Base-by-base conservation (phyloP, 2,113 vertebrate genomes). In the Speoplatyrhinus poulsoni region DNA sequence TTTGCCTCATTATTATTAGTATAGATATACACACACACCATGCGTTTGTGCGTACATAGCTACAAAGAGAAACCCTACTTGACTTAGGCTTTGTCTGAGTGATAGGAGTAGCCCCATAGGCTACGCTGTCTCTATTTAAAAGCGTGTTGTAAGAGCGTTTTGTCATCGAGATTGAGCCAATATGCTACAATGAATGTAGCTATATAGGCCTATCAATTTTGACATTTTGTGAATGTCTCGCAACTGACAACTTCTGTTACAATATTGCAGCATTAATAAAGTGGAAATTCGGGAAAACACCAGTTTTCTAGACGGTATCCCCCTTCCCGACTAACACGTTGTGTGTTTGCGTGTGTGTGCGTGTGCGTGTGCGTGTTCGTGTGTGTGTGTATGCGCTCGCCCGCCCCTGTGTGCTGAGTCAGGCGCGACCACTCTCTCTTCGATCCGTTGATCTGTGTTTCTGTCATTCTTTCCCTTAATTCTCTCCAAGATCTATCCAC, bases 321-420 rank as follows among this genome's bases (percentile, higher is more conserved):
- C 49, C 6, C 13, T 15, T 5, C 33, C 4, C n/a, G 12, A 12
- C 19, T 26, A 10, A 53, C 53, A 73, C 48, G 76, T 15, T 71
- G 36, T 47, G 48, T 61, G 64, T 8, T 12, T 62, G n/a, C 46
- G 15, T 62, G 41, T 47, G 48, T 50, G 46, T 49, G 46, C 19
- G 50, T 15, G 58, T n/a, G 4, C 4, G 49, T 52, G 11, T 15
- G 0, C 9, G 49, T 15, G 10, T 52, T 19, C 10, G 19, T 58
- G 26, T 19, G 56, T n/a, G 58, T 19, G 78, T 58, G 75, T 81
- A 80, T 69, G 70, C 48, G 67, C 46, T 10, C 32, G 11, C 12
- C 12, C 10, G 33, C 33, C 8, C 15, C 15, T 47, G 46, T 64
- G 61, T 92, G 90, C 91, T 93, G 91, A 92, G 90, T 92, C 91